Base-by-base conservation (phyloP, 1,140 invertebrate genomes). In the Mya arenaria region DNA sequence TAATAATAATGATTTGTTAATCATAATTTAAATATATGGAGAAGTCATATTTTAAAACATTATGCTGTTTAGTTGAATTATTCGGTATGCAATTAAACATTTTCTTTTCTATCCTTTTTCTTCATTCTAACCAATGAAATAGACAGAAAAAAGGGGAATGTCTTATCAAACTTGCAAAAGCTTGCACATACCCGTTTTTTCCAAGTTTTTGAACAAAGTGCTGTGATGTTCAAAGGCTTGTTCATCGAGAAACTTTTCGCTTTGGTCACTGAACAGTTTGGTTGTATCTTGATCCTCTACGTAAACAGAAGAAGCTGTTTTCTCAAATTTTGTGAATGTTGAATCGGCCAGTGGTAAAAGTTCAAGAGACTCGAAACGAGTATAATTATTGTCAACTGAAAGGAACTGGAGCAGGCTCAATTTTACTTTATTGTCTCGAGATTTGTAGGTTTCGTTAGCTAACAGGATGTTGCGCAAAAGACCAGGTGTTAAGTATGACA, bases 261-360 rank as follows among this genome's bases (percentile, higher is more conserved):
- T 25, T 23, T 41, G 10, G 1, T 25, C 34, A 2, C 36, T 36
- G 37, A 68, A 68, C 15, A 41, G 5, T 6, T 68, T 25, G 4
- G 56, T 25, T 30, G 56, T 32, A 32, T 56, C 23, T 15, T 72
- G 2, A 36, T 19, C 28, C 37, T 72, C 69, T 19, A 55, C 5
- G 15, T 55, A 36, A n/a, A 72, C 13, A 30, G 1, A 10, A n/a
- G 34, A 25, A 32, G 41, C 52, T 30, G 8, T 25, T 55, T 1
- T 23, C 17, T 28, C 48, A 62, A 74, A 74, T 1, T 17, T 28
- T 0, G 30, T 25, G 19, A 60, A 74, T 15, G 71, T 60, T 2
- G 34, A 52, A 62, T 74, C 71, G 8, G 4, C 32, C 19, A 74
- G 34, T 5, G 71, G 71, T 15, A 74, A 15, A n/a, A 74, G 34